These are phyloP conservation scores for Erithacus rubecula DNA, from an alignment of 2,797 vertebrate genomes.

Conservation along the genomic window DNA sequence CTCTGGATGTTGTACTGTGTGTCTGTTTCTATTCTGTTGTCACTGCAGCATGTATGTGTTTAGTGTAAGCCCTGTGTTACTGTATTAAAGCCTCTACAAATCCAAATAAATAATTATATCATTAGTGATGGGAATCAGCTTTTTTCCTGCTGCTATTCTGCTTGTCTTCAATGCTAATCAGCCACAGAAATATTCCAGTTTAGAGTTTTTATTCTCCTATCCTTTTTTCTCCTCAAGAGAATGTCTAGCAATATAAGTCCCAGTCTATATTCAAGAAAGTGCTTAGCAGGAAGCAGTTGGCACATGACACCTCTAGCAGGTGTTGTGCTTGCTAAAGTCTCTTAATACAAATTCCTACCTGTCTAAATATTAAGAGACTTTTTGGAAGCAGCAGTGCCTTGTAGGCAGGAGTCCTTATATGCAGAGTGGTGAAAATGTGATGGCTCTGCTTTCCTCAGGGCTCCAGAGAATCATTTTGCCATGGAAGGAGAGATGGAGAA, in stretches of 20 bases:
- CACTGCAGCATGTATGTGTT: neutral
- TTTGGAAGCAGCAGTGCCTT: neutral
- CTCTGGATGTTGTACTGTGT: neutral
- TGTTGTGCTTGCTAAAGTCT: neutral
- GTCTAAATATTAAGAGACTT: neutral
- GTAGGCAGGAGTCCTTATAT: neutral
- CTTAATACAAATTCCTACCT: neutral
- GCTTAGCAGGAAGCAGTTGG: neutral
- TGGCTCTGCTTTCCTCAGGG: slow-evolving; percentile 65
- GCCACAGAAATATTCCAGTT: neutral
- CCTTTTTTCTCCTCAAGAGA: neutral
- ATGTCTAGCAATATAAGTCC: neutral
- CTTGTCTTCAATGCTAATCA: neutral
- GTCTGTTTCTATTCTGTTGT: neutral
- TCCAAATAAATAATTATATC: neutral
- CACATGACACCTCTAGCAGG: neutral
- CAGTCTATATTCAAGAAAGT: neutral
- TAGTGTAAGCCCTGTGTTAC: neutral
- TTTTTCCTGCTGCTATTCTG: neutral
- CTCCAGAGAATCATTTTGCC: slow-evolving; percentile 62
- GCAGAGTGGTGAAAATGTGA: neutral
- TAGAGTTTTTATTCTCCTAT: neutral
- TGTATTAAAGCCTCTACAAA: neutral
- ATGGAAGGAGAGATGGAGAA: slow-evolving; percentile 76
- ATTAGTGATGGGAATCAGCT: neutral